Conservation (phyloP, 2,113 vertebrate species). For the Bubo blakistoni region DNA sequence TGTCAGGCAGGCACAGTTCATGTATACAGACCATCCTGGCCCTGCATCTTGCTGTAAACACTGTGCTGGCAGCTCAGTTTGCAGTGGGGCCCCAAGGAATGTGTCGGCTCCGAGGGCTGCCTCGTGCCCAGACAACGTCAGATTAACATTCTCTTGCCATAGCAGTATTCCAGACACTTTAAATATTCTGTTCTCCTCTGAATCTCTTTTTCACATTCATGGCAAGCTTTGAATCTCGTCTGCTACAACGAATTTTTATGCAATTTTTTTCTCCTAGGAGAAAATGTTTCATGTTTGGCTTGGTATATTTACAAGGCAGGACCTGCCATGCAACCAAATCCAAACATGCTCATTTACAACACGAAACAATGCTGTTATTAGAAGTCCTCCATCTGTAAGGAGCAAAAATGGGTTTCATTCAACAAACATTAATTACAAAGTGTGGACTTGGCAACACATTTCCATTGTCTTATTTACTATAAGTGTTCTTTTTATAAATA, state of each 20-base stretch:
- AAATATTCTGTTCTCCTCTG: slow-evolving; percentile 5
- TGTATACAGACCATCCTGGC: neutral
- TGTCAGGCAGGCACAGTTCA: neutral
- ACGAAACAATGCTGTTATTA: neutral
- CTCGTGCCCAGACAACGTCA: slow-evolving; percentile 41
- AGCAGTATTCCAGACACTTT: slow-evolving; percentile 38
- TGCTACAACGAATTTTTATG: neutral
- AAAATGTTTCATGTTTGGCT: neutral
- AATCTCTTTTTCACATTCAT: slow-evolving; percentile 8
- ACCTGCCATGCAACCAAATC: neutral
- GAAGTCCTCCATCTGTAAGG: neutral
- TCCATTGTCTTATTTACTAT: neutral
- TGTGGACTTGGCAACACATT: neutral
- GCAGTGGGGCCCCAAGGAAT: slow-evolving; percentile 45
- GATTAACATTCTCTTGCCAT: slow-evolving; percentile 33
- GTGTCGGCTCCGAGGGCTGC: slow-evolving; percentile 9
- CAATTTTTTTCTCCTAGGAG: neutral
- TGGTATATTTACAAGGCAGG: neutral
- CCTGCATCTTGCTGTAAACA: slow-evolving; percentile 20
- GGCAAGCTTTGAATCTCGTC: neutral
- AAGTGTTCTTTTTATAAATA: neutral
- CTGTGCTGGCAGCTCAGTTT: slow-evolving; percentile 10
- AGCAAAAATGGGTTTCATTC: neutral
- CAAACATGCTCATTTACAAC: neutral
- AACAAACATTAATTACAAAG: neutral